These are phyloP conservation scores for Phoebastria nigripes DNA, from an alignment of 2,797 vertebrate genomes.

Conservation along the genomic window DNA sequence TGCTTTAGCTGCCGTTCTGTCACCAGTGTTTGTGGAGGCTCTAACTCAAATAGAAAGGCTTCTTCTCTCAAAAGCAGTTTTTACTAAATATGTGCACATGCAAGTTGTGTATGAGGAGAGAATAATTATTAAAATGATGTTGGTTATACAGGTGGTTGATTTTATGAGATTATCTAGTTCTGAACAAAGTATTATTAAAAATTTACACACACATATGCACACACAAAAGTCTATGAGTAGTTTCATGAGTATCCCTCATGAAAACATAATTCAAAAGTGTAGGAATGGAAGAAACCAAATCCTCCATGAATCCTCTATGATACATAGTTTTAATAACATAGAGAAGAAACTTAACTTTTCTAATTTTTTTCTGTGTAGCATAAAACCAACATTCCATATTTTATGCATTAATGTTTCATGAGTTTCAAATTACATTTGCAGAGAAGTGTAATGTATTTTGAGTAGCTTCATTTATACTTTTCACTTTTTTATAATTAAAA, in stretches of 20 bases:
- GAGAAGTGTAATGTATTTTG: slow-evolving; percentile 29
- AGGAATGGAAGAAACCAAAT: neutral
- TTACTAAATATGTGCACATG: neutral
- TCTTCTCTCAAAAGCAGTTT: neutral
- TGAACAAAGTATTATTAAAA: neutral
- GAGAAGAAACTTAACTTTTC: slow-evolving; percentile 8
- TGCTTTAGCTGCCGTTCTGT: neutral
- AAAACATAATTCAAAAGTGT: neutral
- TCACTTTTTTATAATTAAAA: slow-evolving; percentile 48
- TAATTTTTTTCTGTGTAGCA: neutral
- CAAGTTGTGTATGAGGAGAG: neutral
- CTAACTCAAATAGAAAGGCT: neutral
- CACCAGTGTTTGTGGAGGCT: neutral
- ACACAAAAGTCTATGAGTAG: neutral
- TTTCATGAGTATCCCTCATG: neutral
- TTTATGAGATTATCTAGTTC: neutral
- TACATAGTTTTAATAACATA: slow-evolving; percentile 37
- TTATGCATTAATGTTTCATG: slow-evolving; percentile 56
- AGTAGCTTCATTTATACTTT: slow-evolving; percentile 46
- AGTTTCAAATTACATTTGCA: slow-evolving; percentile 59
- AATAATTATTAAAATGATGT: neutral
- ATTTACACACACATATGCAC: neutral
- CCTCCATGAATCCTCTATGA: neutral
- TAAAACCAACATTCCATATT: slow-evolving; percentile 36
- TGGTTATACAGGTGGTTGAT: neutral